Conservation (phyloP, 2,113 vertebrate species). For the Pholis gunnellus region DNA sequence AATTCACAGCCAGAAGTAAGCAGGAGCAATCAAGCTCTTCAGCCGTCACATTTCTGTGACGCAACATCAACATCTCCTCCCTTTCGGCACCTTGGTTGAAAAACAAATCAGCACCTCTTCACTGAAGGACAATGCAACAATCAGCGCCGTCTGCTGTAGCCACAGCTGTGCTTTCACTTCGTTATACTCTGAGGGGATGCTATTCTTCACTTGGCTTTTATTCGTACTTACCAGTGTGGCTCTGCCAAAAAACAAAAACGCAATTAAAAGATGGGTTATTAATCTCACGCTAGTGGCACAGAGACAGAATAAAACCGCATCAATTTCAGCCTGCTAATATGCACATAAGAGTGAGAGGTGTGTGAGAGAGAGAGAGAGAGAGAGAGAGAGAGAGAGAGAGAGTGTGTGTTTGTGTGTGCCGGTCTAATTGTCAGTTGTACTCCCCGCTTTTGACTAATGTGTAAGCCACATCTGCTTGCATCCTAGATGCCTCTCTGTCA, state of each 20-base stretch:
- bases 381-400: background rate
- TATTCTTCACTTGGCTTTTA: constrained; percentile 55
- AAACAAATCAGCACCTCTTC: constrained; percentile 64
- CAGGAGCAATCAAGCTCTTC: constrained; percentile 7
- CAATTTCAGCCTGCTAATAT: constrained; percentile 59
- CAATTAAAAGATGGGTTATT: constrained; percentile 81
- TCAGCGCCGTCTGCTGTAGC: constrained; percentile 48
- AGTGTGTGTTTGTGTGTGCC: constrained; percentile 17
- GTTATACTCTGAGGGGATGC: constrained; percentile 60
- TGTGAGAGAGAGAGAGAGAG: background rate
- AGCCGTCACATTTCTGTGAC: constrained; percentile 32
- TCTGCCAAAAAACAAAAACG: constrained; percentile 70
- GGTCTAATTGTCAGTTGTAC: constrained; percentile 64
- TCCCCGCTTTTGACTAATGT: constrained; percentile 69
- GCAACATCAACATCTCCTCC: constrained; percentile 34
- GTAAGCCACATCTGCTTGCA: constrained; percentile 69
- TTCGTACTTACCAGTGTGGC: constrained; percentile 47
- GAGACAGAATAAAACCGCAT: constrained; percentile 67
- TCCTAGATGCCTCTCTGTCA: constrained; percentile 64
- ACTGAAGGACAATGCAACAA: constrained; percentile 59
- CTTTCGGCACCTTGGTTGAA: constrained; percentile 31
- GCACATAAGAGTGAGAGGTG: constrained; percentile 46
- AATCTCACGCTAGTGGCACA: constrained; percentile 76
- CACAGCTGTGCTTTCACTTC: constrained; percentile 59
- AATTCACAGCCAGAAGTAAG: constrained; percentile 13